Conservation (phyloP, 2,888 invertebrate genomes). For the Crocallis elinguaria region DNA sequence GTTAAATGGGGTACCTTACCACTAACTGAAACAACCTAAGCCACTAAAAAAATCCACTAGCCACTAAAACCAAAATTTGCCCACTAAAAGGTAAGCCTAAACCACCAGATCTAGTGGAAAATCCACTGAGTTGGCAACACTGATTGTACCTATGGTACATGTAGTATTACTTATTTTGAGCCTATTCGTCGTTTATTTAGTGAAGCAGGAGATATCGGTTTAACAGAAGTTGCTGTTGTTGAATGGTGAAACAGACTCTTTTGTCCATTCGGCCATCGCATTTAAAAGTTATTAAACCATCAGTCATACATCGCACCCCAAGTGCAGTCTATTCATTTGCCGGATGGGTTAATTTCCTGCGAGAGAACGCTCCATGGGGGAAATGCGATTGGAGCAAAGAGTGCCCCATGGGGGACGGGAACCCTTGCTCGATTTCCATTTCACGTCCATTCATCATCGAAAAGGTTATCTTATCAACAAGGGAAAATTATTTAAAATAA, state of each 20-base stretch:
- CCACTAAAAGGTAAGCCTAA: no score
- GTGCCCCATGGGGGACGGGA: conserved; percentile 56
- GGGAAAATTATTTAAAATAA: conserved; percentile 47
- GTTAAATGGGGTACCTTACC: no score
- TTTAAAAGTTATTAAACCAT: conserved; percentile 56
- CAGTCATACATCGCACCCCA: conserved; percentile 65
- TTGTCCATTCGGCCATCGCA: conserved; percentile 30
- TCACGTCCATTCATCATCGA: conserved; percentile 64
- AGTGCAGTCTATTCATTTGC: conserved; percentile 82
- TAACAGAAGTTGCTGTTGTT: no score
- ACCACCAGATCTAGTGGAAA: no score
- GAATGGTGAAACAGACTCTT: conserved; percentile 1
- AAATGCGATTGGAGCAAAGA: conserved; percentile 82
- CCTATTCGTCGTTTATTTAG: no score
- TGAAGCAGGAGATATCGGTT: no score
- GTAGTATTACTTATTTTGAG: no score
- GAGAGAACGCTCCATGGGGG: conserved; percentile 79
- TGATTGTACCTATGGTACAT: no score
- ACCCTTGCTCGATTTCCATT: conserved; percentile 62
- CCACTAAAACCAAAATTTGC: no score
- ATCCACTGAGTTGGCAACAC: no score
- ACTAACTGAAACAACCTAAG: no score
- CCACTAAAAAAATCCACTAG: no score
- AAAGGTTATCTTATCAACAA: conserved; percentile 54
- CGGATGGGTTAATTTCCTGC: conserved; percentile 83